Conservation (phyloP, 2,888 invertebrate species). For the Vannuccia rotundouncinata region DNA sequence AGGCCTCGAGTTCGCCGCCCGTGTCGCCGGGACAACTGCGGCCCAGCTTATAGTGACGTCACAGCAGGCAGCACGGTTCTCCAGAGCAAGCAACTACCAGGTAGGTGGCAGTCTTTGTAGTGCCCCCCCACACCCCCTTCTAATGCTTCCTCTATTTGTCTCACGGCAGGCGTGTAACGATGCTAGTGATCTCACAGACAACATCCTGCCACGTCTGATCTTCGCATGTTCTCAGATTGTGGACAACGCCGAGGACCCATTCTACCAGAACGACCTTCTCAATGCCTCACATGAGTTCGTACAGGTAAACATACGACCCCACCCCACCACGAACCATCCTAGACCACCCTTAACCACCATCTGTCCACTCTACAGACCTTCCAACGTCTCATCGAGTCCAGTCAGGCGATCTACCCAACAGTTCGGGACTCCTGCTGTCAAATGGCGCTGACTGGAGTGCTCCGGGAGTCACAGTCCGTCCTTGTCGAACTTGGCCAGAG, state of each 20-base stretch:
- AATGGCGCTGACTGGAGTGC: not conserved
- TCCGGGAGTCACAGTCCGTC: not conserved
- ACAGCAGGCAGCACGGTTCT: conserved; percentile 70
- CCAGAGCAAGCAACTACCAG: conserved; percentile 40
- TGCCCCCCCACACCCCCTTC: not conserved
- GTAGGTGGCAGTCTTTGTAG: not conserved
- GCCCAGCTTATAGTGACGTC: conserved; percentile 84
- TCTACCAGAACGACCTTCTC: conserved; percentile 70
- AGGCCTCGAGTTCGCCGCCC: conserved; percentile 64
- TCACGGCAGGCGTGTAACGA: conserved; percentile 7
- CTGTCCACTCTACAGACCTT: too few species aligned
- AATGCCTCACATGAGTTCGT: conserved; percentile 70
- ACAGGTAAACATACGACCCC: conserved; percentile 42
- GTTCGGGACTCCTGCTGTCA: not conserved
- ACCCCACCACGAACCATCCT: too few species aligned
- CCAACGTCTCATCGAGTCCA: not conserved
- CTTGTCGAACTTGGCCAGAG: not conserved
- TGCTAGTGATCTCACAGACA: conserved; percentile 32
- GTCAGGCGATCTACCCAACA: not conserved
- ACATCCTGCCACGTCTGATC: conserved; percentile 19
- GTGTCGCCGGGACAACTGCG: conserved; percentile 76
- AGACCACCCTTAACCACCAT: too few species aligned
- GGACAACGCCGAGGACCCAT: conserved; percentile 62
- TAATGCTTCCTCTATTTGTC: not conserved
- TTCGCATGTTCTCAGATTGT: conserved; percentile 12